Evolutionary conservation across 2,113 vertebrate species (phyloP).

Genomic region (Smithornis capensis): DNA sequence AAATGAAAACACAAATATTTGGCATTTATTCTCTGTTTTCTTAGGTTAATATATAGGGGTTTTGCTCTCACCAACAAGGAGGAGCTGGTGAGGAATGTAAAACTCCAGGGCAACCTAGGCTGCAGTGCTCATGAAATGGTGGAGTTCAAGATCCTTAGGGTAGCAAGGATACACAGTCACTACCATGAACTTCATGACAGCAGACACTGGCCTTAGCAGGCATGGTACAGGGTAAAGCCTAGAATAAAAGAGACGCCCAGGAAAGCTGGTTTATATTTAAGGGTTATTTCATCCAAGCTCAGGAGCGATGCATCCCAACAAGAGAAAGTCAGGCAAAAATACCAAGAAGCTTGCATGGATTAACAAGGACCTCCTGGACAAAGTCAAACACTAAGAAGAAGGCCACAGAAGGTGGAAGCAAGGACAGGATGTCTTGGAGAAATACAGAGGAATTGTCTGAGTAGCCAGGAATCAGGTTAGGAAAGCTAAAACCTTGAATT

Average conservation of each 20-base stretch:
- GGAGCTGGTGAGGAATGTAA: neutral
- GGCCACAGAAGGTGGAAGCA: neutral
- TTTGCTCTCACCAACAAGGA: neutral
- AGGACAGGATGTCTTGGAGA: neutral
- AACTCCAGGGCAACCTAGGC: neutral
- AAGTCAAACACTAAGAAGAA: neutral
- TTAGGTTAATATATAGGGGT: neutral
- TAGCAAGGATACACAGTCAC: neutral
- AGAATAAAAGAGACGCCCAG: neutral
- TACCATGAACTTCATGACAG: neutral
- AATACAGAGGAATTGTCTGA: neutral
- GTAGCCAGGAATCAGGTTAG: neutral
- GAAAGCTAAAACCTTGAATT: neutral
- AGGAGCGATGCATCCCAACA: neutral
- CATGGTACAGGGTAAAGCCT: neutral
- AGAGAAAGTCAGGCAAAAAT: neutral
- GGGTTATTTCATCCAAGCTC: neutral
- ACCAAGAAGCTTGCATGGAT: neutral
- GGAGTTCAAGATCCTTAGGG: too few relatives aligned
- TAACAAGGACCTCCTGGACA: neutral
- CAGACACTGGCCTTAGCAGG: neutral
- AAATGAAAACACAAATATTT: neutral
- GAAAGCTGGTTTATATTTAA: accelerated
- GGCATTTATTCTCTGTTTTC: neutral
- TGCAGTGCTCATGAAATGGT: neutral